Evolutionary conservation across 2,888 invertebrate genomes (phyloP), one percentile per base, ranked within the genome.

Genomic region (Tenthredo distinguenda): DNA sequence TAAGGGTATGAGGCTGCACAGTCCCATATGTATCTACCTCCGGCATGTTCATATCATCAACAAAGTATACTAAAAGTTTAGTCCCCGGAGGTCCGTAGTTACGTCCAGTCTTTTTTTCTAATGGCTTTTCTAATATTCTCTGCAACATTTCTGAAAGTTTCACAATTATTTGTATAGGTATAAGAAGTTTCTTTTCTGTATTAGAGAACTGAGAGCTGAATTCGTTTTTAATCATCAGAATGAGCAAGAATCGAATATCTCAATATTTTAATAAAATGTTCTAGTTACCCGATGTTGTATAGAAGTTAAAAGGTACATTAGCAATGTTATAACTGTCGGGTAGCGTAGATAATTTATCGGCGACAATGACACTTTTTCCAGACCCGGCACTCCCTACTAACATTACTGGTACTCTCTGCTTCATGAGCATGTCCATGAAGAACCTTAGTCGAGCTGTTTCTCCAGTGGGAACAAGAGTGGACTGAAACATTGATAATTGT

Each of bases 31-130:
- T 96, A 93, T 99, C 99, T 3, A 99, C 98, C 94, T 98, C 98
- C 0, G 99, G 99, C 98, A 99, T 99, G 93, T 99, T 99, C 96
- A 99, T 96, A 91, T 99, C 99, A 91, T 99, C 99, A 85, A 99
- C 96, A 93, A 99, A 99, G 94, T 98, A 99, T 84, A 99, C 96
- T 95, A 99, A 96, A 31, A 96, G 96, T 93, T 98, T 98, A 91
- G 96, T 97, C n/a, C 98, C 99, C 0, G 98, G 98, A 0, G 99
- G 99, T 0, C 98, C 99, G 91, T 96, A 99, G 93, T 98, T 98
- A 85, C 98, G 96, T 0, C 99, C 99, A 0, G 99, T 98, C 92
- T 99, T 99, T 94, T 99, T 99, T 92, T 99, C 99, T 81, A 99
- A 93, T 0, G 98, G 98, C 90, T 98, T 98, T 92, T 99, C 99